Evolutionary conservation across 2,113 vertebrate species (phyloP), one percentile per base, ranked within the genome.

Genomic region (Mobula birostris): DNA sequence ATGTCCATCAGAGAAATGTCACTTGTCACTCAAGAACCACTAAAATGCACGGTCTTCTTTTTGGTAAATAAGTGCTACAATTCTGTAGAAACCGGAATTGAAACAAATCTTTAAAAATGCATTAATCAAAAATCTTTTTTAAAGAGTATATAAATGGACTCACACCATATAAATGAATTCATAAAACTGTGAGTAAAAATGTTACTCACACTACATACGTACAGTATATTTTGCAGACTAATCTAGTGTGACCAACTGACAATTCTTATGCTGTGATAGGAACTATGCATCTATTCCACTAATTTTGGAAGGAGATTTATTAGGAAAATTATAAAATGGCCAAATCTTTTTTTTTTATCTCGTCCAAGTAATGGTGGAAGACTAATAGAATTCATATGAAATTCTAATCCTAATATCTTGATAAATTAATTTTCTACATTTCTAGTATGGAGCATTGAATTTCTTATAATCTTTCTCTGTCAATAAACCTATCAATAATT

Each of bases 121-220:
- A 74, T 74, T 74, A 74, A 74, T 74, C 72, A 21, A 74, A 74
- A 19, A 74, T 21, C 72, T 74, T 17, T 70, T 24, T 74, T 74
- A 24, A 74, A 19, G 72, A 74, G 72, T 74, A 5, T 74, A 74
- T 74, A 74, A 74, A 21, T 74, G 72, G 17, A 24, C 19, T 90
- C 85, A 68, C 85, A 21, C 61, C n/a, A n/a, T 90, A 88, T 66
- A 88, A 88, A 88, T 88, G 27, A n/a, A 88, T 68, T 90, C n/a
- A 32, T 48, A 48, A 48, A 48, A 48, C 29, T 36, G 85, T 48
- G 48, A 48, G 48, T 48, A 48, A 48, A 48, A 48, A 21, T 15
- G 15, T 15, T 68, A 66, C 63, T 90, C 83, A 87, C 56, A 61
- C 56, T 87, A 48, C 14, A 87, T 87, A 61, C 14, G 61, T 87